phyloP scores from a whole-genome alignment of 2,888 invertebrate genomes.

The Cataglyphis cursor region DNA sequence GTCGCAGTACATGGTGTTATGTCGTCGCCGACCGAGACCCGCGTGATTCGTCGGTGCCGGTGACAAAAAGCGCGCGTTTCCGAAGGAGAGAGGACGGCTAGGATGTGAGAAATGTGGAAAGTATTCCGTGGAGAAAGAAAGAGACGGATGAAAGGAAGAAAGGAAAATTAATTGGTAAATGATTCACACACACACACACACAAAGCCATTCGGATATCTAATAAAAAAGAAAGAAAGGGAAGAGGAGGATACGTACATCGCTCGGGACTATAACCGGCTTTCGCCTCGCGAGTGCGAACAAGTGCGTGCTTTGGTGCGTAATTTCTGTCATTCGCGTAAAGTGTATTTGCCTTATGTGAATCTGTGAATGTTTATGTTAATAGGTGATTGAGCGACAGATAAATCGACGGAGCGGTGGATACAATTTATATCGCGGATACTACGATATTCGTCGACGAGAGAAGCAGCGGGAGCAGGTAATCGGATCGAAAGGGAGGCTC shows the following conservation, averaged over 20 bases:
- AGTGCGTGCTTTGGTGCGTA: slow-evolving; percentile 6
- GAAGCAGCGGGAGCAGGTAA: neutral
- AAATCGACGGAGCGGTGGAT: neutral
- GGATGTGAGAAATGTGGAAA: neutral
- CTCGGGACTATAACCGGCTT: slow-evolving; percentile 2
- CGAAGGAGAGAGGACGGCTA: neutral
- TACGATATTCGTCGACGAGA: neutral
- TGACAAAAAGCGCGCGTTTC: slow-evolving; percentile 54
- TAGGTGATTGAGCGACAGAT: neutral
- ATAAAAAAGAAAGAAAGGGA: neutral
- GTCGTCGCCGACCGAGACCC: slow-evolving; percentile 49
- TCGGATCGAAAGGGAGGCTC: neutral
- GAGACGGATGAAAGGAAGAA: neutral
- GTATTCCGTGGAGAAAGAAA: neutral
- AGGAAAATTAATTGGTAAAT: neutral
- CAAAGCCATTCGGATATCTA: neutral
- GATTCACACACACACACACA: neutral
- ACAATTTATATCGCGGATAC: slow-evolving; percentile 6
- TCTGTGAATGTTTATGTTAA: slow-evolving; percentile 31
- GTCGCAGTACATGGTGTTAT: slow-evolving; percentile 50
- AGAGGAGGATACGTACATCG: neutral
- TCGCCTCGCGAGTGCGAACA: slow-evolving; percentile 21
- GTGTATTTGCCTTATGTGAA: neutral
- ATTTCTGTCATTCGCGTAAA: neutral
- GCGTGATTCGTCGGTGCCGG: slow-evolving; percentile 54